Evolutionary conservation across 2,797 vertebrate species (phyloP).

Genomic region (Arnoldichthys spilopterus): DNA sequence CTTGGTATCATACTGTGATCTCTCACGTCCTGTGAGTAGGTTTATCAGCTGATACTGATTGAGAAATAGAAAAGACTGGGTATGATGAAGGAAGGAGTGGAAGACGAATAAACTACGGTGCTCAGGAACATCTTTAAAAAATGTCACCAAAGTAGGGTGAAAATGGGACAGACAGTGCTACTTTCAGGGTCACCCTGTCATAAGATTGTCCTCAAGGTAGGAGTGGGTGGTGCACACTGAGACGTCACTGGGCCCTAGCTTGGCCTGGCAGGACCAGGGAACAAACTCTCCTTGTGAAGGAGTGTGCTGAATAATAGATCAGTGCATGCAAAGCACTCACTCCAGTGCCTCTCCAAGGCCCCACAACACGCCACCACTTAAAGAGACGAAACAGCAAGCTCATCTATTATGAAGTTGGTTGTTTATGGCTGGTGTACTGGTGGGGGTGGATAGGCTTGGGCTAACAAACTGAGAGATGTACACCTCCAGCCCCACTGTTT

Average conservation of each 20-base stretch:
- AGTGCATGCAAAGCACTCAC: slow-evolving; percentile 62
- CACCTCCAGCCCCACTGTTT: slow-evolving; percentile 40
- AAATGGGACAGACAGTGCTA: slow-evolving; percentile 20
- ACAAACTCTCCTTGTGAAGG: slow-evolving; percentile 61
- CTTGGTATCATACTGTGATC: slow-evolving; percentile 51
- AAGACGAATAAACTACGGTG: slow-evolving; percentile 23
- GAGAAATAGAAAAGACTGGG: background rate
- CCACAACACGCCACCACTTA: slow-evolving; percentile 51
- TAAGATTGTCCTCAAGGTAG: slow-evolving; percentile 22
- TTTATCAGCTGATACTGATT: slow-evolving; percentile 51
- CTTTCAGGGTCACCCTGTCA: slow-evolving; percentile 12
- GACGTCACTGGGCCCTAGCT: slow-evolving; percentile 45
- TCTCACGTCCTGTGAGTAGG: slow-evolving; percentile 26
- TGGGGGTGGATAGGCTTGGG: slow-evolving; percentile 41
- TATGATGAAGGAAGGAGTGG: slow-evolving; percentile 2
- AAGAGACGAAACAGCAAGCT: slow-evolving; percentile 59
- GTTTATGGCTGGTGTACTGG: slow-evolving; percentile 58
- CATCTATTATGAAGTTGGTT: slow-evolving; percentile 74
- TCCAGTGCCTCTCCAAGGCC: slow-evolving; percentile 63
- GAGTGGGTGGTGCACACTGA: slow-evolving; percentile 36
- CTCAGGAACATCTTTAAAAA: slow-evolving; percentile 23
- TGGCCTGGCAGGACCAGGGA: slow-evolving; percentile 58
- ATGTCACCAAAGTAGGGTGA: slow-evolving; percentile 27
- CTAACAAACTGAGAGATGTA: slow-evolving; percentile 16
- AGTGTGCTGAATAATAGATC: slow-evolving; percentile 77